Evolutionary conservation across 2,797 vertebrate genomes (phyloP).

Genomic region (Rallus crepitans): DNA sequence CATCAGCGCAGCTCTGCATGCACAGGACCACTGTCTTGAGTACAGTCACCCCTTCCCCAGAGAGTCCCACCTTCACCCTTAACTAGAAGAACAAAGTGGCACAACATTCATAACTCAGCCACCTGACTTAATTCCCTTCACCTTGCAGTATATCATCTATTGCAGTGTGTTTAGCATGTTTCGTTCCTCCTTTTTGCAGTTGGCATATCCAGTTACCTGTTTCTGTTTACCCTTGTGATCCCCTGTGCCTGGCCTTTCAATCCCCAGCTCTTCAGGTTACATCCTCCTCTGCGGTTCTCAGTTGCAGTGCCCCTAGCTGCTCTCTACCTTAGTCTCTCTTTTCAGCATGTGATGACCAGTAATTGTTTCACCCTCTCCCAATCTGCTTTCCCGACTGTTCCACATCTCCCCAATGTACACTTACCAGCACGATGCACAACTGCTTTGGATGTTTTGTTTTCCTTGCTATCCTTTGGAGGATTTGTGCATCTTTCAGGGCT

Average conservation of each 20-base stretch:
- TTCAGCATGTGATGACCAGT: neutral
- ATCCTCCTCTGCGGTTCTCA: neutral
- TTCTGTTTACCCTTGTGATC: neutral
- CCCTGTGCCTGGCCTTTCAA: neutral
- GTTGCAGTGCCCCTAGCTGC: neutral
- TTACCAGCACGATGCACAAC: neutral
- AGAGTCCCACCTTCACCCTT: neutral
- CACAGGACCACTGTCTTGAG: accelerated
- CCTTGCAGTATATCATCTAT: neutral
- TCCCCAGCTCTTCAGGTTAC: neutral
- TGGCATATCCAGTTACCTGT: neutral
- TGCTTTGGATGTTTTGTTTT: neutral
- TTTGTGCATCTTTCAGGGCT: neutral
- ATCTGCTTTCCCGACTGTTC: neutral
- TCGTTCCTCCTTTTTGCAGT: neutral
- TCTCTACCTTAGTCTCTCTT: neutral
- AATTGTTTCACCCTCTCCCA: neutral
- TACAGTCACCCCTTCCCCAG: neutral
- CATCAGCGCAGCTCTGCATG: neutral
- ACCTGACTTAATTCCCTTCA: neutral
- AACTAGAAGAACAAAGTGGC: neutral
- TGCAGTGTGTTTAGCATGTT: neutral
- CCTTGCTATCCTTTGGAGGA: neutral
- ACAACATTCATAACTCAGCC: neutral
- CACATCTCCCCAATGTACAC: neutral